phyloP scores from a whole-genome alignment of 1,140 invertebrate species.

The Diuraphis noxia region DNA sequence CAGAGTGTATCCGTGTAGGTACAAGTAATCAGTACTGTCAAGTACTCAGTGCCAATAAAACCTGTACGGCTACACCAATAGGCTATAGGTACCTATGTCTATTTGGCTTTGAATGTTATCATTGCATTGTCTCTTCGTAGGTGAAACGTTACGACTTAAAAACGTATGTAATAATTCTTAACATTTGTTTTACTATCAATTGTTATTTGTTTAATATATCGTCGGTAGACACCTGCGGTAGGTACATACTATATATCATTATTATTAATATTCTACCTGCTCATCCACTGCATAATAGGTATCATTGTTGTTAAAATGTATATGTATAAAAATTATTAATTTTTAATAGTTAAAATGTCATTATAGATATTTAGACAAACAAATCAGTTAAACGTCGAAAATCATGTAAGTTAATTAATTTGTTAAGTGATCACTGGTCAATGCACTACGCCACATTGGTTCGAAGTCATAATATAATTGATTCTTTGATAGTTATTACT shows the following conservation, averaged over 20 bases:
- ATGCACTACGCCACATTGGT: not conserved
- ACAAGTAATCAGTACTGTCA: not conserved
- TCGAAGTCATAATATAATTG: not conserved
- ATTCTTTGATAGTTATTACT: not conserved
- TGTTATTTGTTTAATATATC: slow-evolving; percentile 11
- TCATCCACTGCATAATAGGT: not conserved
- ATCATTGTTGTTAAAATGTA: not conserved
- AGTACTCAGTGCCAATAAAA: slow-evolving; percentile 5
- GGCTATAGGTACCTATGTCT: no score
- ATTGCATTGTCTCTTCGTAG: not conserved
- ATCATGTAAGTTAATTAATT: not conserved
- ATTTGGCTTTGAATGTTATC: not conserved
- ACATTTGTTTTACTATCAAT: not conserved
- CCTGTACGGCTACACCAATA: not conserved
- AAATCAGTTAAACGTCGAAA: not conserved
- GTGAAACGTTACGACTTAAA: not conserved
- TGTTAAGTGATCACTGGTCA: not conserved
- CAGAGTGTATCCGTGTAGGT: not conserved
- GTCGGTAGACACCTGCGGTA: no score
- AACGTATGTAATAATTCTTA: not conserved
- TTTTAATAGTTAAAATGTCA: not conserved
- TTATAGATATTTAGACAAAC: not conserved
- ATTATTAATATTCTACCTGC: not conserved
- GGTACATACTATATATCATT: not conserved
- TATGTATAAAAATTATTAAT: not conserved